Percentiles rank a stretch among this genome's conserved stretches.
phyloP scores from a whole-genome alignment of 2,113 vertebrate genomes.

The Amblyopsis rosae region DNA sequence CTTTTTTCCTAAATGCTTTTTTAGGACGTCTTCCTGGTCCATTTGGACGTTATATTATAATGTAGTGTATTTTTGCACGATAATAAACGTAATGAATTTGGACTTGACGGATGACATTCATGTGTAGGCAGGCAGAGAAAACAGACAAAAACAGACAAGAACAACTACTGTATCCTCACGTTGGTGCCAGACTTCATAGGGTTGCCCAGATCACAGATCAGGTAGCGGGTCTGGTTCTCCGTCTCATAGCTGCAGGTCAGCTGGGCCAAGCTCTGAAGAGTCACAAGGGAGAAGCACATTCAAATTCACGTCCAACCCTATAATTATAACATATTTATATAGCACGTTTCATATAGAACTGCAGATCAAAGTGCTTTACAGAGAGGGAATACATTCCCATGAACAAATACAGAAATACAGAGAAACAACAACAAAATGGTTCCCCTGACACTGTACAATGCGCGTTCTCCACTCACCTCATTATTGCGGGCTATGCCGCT shows the following conservation, averaged over 20 bases:
- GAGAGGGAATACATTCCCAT: no score
- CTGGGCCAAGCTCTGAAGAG: conserved; percentile 81
- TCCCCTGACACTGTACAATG: neutral
- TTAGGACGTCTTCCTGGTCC: no score
- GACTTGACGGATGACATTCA: no score
- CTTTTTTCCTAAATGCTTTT: no score
- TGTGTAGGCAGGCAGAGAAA: no score
- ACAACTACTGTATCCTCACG: conserved; percentile 70
- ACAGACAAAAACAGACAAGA: neutral
- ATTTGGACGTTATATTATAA: no score
- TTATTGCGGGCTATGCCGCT: conserved; percentile 86
- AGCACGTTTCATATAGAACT: no score
- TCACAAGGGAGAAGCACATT: neutral
- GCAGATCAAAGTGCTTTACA: no score
- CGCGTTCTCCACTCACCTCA: conserved; percentile 73
- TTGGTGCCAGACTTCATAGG: conserved; percentile 88
- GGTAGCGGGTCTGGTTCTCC: conserved; percentile 83
- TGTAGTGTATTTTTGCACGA: no score
- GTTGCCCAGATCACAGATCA: conserved; percentile 91
- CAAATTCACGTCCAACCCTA: neutral
- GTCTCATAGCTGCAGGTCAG: conserved; percentile 85
- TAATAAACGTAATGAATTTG: no score
- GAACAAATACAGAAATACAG: no score
- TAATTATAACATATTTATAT: neutral
- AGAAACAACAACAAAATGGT: no score